Conservation (phyloP, 92 coral and sea anemone genomes). For the Meandrina meandrites region DNA sequence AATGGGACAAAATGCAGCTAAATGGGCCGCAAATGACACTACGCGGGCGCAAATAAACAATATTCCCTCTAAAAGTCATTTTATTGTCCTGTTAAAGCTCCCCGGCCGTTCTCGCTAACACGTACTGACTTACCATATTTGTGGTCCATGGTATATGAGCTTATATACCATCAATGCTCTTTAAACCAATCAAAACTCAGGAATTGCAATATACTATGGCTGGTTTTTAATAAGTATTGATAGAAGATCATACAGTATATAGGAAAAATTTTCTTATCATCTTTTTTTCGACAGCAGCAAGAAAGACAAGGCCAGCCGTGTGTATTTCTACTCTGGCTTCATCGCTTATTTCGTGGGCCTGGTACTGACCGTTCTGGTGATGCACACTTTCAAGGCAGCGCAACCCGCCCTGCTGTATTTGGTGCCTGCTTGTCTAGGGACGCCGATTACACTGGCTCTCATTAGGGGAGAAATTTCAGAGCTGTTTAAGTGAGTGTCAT, state of each 20-base stretch:
- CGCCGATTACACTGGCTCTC: conserved; percentile 85
- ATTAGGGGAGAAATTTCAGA: conserved; percentile 87
- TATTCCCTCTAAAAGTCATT: too few relatives aligned
- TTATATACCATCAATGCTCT: too few relatives aligned
- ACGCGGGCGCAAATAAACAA: too few relatives aligned
- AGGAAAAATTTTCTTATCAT: background rate
- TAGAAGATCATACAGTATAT: background rate
- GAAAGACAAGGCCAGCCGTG: conserved; percentile 70
- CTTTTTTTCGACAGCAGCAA: conserved; percentile 57
- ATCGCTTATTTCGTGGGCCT: conserved; percentile 94
- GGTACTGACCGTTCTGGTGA: conserved; percentile 89
- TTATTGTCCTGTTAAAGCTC: too few relatives aligned
- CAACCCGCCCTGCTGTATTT: conserved; percentile 98
- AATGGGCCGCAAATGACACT: too few relatives aligned
- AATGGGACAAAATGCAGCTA: too few relatives aligned
- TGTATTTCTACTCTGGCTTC: conserved; percentile 94
- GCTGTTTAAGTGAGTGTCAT: conserved; percentile 78
- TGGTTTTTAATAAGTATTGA: too few relatives aligned
- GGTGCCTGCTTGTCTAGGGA: conserved; percentile 98
- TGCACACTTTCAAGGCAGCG: conserved; percentile 99
- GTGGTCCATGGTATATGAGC: too few relatives aligned
- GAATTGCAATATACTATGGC: too few relatives aligned
- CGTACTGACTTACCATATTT: too few relatives aligned
- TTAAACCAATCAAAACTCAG: too few relatives aligned
- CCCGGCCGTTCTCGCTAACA: too few relatives aligned